These are phyloP conservation scores for Lycopodina hypogea DNA, from an alignment of 37 sponge, comb jelly and placozoan species.

Conservation along the genomic window DNA sequence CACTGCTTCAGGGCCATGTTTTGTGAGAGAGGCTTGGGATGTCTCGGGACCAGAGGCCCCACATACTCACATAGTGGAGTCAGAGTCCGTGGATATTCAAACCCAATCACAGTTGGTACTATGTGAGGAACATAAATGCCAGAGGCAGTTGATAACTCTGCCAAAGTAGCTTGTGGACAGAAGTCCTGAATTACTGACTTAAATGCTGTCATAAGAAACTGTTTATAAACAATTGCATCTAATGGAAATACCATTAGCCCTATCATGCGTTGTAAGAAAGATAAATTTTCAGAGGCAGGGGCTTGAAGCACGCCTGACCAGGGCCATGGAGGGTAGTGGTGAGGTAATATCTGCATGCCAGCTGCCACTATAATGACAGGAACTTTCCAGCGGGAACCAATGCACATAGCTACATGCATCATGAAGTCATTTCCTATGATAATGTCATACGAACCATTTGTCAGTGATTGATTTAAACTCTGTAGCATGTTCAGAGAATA, in stretches of 20 bases:
- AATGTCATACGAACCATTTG: not conserved
- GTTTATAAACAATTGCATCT: not conserved
- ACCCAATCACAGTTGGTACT: constrained; percentile 33
- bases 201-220: not conserved
- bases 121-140: constrained; percentile 11
- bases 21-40: not conserved
- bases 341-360: not conserved
- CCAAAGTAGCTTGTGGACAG: not conserved
- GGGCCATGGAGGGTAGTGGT: not conserved
- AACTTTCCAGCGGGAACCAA: not conserved
- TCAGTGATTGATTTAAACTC: not conserved
- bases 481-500: not conserved
- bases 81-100: constrained; percentile 27
- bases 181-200: not conserved
- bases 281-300: not conserved
- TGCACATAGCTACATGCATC: not conserved
- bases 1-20: constrained; percentile 16
- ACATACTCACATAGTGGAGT: constrained; percentile 30
- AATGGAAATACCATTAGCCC: not conserved
- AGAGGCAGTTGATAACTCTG: not conserved
- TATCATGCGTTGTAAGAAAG: not conserved
- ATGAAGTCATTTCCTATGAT: not conserved
- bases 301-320: not conserved
- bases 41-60: constrained; percentile 25
- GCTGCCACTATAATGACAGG: not conserved